A percentile compares a stretch with the other conserved stretches of the same genome.
phyloP scores from a whole-genome alignment of 2,888 invertebrate genomes.

The Agelastica alni region DNA sequence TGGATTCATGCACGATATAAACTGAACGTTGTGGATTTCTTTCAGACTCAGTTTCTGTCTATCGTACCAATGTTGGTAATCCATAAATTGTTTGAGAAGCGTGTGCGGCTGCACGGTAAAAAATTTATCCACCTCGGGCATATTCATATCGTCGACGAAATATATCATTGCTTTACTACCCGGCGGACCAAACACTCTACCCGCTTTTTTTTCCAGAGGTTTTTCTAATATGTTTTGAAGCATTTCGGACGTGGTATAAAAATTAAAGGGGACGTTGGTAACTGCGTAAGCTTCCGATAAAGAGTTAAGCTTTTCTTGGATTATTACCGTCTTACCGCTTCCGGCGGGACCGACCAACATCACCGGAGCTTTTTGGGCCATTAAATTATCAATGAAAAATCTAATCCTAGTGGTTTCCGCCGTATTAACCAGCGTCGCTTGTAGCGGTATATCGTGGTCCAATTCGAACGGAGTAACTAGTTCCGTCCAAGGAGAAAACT shows the following conservation, averaged over 20 bases:
- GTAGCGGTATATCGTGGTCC: slow-evolving; percentile 85
- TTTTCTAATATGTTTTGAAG: slow-evolving; percentile 86
- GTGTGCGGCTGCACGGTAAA: slow-evolving; percentile 96
- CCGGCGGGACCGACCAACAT: slow-evolving; percentile 92
- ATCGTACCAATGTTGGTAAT: slow-evolving; percentile 96
- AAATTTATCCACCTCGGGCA: slow-evolving; percentile 95
- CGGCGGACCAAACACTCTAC: slow-evolving; percentile 89
- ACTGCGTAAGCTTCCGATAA: slow-evolving; percentile 79
- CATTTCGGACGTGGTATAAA: slow-evolving; percentile 93
- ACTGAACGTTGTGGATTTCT: slow-evolving; percentile 92
- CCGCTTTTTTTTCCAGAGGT: slow-evolving; percentile 93
- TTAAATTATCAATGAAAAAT: slow-evolving; percentile 85
- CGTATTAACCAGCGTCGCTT: slow-evolving; percentile 77
- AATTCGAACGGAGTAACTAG: slow-evolving; percentile 77
- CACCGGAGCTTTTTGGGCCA: slow-evolving; percentile 77
- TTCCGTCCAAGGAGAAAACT: slow-evolving; percentile 86
- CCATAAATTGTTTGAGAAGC: slow-evolving; percentile 88
- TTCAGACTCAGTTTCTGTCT: slow-evolving; percentile 81
- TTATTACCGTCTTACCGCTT: slow-evolving; percentile 90
- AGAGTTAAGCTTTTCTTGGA: slow-evolving; percentile 77
- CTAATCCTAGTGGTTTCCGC: slow-evolving; percentile 82
- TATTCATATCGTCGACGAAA: slow-evolving; percentile 95
- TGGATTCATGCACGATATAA: slow-evolving; percentile 95
- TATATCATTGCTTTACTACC: slow-evolving; percentile 92
- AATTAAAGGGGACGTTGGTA: slow-evolving; percentile 91